Evolutionary conservation across 2,797 vertebrate species (phyloP).

Genomic region (Glyptemys insculpta): DNA sequence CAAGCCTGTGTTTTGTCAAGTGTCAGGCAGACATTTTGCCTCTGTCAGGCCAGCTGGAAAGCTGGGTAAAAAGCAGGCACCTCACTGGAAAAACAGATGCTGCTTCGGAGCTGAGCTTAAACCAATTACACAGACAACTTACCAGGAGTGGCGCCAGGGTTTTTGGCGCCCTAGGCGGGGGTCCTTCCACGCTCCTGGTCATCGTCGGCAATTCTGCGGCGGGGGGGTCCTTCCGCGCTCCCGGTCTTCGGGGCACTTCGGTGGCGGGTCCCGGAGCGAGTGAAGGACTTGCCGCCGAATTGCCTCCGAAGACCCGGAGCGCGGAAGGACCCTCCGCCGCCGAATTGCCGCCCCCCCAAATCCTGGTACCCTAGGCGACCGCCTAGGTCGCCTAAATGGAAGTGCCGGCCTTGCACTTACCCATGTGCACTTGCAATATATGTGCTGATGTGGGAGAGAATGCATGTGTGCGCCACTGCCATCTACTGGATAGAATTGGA

Average conservation of each 20-base stretch:
- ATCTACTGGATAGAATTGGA: accelerated
- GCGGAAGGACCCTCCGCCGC: no score
- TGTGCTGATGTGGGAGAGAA: accelerated
- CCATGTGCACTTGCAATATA: background rate
- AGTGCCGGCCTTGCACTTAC: background rate
- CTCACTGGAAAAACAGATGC: background rate
- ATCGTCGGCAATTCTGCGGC: no score
- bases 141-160: background rate
- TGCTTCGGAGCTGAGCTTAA: background rate
- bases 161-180: no score
- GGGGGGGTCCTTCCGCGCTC: no score
- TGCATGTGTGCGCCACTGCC: accelerated
- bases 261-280: no score
- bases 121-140: accelerated
- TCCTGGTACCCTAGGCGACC: no score
- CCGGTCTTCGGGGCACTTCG: no score
- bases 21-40: background rate
- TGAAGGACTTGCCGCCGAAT: no score
- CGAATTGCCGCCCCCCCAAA: no score
- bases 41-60: background rate
- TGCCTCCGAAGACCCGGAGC: no score
- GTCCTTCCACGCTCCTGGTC: no score
- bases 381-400: no score
- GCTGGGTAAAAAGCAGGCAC: background rate
- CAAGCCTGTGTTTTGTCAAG: background rate